A percentile compares a stretch with the other conserved stretches of the same genome.
Evolutionary conservation across 1,140 invertebrate species (phyloP).

Genomic region (Himalopsyche phryganea): DNA sequence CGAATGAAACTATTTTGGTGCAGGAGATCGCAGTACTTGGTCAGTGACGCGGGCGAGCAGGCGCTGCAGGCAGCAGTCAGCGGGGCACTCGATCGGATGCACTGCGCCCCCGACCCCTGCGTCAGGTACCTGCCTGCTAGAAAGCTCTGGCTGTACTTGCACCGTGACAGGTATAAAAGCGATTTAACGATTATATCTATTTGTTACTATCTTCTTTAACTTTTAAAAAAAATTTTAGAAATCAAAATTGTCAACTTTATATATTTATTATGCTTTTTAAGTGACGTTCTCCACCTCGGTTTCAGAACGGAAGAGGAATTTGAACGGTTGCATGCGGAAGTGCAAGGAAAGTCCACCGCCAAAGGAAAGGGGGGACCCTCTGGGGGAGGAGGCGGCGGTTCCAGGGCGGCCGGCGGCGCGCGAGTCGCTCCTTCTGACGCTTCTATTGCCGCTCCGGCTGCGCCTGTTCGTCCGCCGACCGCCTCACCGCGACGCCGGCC

Average conservation of each 20-base stretch:
- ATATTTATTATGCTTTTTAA: no score
- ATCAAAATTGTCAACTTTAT: no score
- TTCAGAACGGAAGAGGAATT: constrained; percentile 70
- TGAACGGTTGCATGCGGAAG: constrained; percentile 57
- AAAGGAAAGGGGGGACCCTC: neutral
- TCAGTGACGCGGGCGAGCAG: constrained; percentile 66
- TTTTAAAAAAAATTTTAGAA: no score
- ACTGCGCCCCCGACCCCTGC: constrained; percentile 85
- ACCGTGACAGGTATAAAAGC: constrained; percentile 57
- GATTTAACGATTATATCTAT: neutral
- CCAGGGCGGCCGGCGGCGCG: no score
- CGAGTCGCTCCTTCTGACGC: no score
- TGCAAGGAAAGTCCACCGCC: constrained; percentile 52
- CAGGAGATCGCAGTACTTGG: constrained; percentile 72
- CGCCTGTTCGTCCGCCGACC: neutral
- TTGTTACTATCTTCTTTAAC: neutral
- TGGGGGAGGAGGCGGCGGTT: neutral
- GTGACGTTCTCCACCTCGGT: no score
- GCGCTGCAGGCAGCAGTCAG: constrained; percentile 81
- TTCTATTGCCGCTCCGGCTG: neutral
- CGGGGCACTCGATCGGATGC: constrained; percentile 82
- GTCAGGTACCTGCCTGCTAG: constrained; percentile 85
- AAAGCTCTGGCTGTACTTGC: constrained; percentile 89
- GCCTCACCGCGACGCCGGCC: neutral
- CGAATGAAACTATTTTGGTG: neutral